Base-by-base conservation (phyloP, 2,888 invertebrate genomes). In the Coelinius sp. region DNA sequence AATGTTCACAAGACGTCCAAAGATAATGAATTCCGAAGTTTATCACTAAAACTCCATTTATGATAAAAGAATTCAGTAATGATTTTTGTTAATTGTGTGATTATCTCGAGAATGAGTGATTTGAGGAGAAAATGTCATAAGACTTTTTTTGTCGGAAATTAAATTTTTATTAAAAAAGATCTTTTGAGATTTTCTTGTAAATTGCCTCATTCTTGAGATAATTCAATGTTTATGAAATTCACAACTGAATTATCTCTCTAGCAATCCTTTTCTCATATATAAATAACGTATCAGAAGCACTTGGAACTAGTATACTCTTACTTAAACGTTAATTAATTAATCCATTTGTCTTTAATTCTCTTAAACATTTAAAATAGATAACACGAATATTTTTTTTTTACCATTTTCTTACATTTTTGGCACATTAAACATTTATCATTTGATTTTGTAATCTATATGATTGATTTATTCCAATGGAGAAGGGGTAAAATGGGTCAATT, bases 311-410 rank as follows among this genome's bases (percentile, higher is more conserved):
- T 31, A 59, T 59, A 31, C 25, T 31, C 35, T 59, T 25, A 59
- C 31, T 31, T 35, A 31, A 31, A 59, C 31, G n/a, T 25, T 27
- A 53, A 68, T 66, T 68, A 72, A 67, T 69, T 65, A 70, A 75
- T 73, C 27, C 14, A 4, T 65, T 69, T 25, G 35, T 62, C 41
- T 62, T 72, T n/a, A 31, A 52, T 52, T 74, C 27, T 41, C 44
- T 76, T 84, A 84, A 86, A 85, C 84, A 84, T 82, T 84, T 83
- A 81, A 83, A 86, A 79, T 85, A 81, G 78, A 75, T 84, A 86
- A 86, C 84, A 84, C 78, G 82, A 82, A 80, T 84, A 85, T 86
- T 86, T 63, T 63, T 63, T 41, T 41, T 63, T 5, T 59, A 7
- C 0, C 8, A 8, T 63, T 41, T 63, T 63, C 22, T 2, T n/a